A percentile compares a stretch with the other conserved stretches of the same genome.
Evolutionary conservation across 2,797 vertebrate species (phyloP).

Genomic region (Myotis myotis): DNA sequence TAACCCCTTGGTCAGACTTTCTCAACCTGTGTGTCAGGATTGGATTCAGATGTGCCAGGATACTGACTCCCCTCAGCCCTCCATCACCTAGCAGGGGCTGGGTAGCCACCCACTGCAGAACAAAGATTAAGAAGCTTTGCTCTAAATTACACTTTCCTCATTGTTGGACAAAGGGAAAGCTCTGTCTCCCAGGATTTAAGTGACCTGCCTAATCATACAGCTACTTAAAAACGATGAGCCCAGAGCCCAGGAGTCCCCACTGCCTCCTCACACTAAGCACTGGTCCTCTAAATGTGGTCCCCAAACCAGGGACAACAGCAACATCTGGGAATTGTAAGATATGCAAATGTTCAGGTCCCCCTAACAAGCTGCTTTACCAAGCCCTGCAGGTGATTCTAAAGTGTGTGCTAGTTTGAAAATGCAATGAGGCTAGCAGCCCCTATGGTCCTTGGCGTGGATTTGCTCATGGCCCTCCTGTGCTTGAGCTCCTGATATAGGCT

Average conservation of each 20-base stretch:
- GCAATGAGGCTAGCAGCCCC: neutral
- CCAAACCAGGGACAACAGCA: neutral
- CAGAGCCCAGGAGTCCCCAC: neutral
- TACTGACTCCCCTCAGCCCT: neutral
- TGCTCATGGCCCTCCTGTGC: neutral
- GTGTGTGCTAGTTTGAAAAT: neutral
- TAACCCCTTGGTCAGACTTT: neutral
- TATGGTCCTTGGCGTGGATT: rapidly evolving
- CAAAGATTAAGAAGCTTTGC: neutral
- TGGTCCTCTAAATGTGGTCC: neutral
- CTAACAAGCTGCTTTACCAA: neutral
- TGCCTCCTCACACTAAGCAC: neutral
- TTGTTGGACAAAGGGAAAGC: neutral
- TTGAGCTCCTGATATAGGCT: conserved; percentile 28
- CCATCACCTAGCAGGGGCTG: neutral
- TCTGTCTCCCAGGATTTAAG: neutral
- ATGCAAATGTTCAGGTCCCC: neutral
- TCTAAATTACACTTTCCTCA: neutral
- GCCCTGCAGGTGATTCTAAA: neutral
- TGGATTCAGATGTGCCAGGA: neutral
- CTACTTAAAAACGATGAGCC: neutral
- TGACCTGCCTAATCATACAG: neutral
- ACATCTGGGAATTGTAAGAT: neutral
- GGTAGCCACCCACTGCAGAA: neutral
- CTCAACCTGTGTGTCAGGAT: too few species aligned